Evolutionary conservation across 1,140 invertebrate genomes (phyloP).

Genomic region (Whitmania pigra): DNA sequence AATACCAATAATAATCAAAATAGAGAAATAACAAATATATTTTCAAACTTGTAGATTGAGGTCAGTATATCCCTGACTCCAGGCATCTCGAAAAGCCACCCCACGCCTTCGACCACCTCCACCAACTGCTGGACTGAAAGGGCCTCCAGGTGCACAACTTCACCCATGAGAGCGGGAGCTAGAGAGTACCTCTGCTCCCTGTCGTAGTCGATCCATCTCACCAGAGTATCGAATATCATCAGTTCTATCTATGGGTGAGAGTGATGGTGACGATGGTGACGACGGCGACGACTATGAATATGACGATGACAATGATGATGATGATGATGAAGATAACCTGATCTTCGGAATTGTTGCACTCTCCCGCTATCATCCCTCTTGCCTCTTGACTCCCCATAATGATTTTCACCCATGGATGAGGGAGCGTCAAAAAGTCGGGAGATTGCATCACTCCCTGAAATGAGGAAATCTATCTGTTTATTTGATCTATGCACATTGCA

Average conservation of each 20-base stretch:
- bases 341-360: too few relatives aligned
- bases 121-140: constrained; percentile 4
- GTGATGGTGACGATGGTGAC: too few relatives aligned
- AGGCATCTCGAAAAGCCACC: constrained; percentile 2
- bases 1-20: too few relatives aligned
- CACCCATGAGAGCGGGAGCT: background rate
- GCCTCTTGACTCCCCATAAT: background rate
- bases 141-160: background rate
- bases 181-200: background rate
- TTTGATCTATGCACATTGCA: too few relatives aligned
- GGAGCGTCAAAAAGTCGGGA: background rate
- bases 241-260: background rate
- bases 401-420: background rate
- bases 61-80: background rate
- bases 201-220: constrained; percentile 1
- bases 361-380: background rate
- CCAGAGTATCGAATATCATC: constrained; percentile 6
- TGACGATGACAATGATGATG: too few relatives aligned
- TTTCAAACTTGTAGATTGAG: constrained; percentile 9
- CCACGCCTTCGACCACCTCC: background rate
- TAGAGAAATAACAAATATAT: background rate
- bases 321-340: too few relatives aligned
- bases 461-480: background rate
- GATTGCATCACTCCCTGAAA: constrained; percentile 7
- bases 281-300: too few relatives aligned